phyloP scores from a whole-genome alignment of 2,888 invertebrate genomes.

The Nemotelus nigrinus region DNA sequence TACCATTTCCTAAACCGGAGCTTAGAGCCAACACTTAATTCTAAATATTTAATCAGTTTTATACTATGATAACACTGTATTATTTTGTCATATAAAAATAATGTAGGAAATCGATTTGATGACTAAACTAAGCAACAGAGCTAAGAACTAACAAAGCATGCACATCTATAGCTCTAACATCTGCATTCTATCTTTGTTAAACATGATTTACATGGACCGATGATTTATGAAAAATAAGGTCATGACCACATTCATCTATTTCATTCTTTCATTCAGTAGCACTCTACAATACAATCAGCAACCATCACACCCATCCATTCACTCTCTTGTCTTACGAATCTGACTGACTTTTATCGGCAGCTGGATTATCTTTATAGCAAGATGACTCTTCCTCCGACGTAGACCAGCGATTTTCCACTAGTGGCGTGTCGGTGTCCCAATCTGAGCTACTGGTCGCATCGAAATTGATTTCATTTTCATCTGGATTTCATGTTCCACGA shows the following conservation, averaged over 20 bases:
- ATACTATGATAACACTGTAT: too few species aligned
- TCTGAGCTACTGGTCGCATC: constrained; percentile 39
- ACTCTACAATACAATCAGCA: neutral
- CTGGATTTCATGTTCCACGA: neutral
- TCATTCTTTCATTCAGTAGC: neutral
- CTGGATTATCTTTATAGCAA: constrained; percentile 46
- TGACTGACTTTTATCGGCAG: constrained; percentile 31
- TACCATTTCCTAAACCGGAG: too few species aligned
- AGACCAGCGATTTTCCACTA: constrained; percentile 45
- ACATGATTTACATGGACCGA: neutral
- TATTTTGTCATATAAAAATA: too few species aligned
- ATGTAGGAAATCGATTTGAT: too few species aligned
- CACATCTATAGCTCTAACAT: too few species aligned
- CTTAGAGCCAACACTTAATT: too few species aligned
- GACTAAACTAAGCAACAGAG: too few species aligned
- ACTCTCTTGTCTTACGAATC: neutral
- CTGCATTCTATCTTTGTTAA: neutral
- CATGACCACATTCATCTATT: constrained; percentile 1
- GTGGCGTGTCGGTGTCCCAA: constrained; percentile 42
- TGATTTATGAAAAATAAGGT: neutral
- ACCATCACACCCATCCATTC: constrained; percentile 8
- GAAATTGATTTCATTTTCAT: constrained; percentile 39
- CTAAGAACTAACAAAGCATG: too few species aligned
- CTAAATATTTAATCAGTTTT: too few species aligned
- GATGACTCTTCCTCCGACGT: constrained; percentile 50